Percentiles rank a stretch among this genome's conserved stretches.
phyloP scores from a whole-genome alignment of 2,888 invertebrate genomes.

The Luffia ferchaultella region DNA sequence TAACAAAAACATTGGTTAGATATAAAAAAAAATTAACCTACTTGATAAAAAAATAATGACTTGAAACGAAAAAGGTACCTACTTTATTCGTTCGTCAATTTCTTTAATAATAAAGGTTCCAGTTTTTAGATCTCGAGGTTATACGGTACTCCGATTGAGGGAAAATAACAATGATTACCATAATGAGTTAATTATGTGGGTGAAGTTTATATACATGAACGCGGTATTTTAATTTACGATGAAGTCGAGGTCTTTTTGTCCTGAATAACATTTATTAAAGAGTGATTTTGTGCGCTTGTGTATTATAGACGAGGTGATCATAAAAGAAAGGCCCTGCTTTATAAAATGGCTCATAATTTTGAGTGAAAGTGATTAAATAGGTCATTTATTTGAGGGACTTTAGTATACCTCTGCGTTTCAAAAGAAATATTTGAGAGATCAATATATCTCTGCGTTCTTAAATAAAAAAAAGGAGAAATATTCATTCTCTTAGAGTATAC shows the following conservation, averaged over 20 bases:
- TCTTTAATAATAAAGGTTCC: too few species aligned
- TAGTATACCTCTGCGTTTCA: too few species aligned
- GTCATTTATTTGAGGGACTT: neutral
- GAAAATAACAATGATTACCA: neutral
- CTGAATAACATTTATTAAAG: neutral
- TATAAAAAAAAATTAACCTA: too few species aligned
- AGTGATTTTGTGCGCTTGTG: neutral
- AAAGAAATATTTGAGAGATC: too few species aligned
- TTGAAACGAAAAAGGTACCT: too few species aligned
- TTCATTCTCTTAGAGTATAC: too few species aligned
- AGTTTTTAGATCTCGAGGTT: too few species aligned
- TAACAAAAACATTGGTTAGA: too few species aligned
- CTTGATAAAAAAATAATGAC: too few species aligned
- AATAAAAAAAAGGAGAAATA: too few species aligned
- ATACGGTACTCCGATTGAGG: neutral
- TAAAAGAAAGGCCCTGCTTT: neutral
- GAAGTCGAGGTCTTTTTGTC: neutral
- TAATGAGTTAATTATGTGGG: neutral
- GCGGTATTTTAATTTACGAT: neutral
- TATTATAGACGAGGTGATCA: neutral
- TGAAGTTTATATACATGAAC: neutral
- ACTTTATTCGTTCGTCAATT: too few species aligned
- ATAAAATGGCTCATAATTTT: neutral
- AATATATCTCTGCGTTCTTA: too few species aligned
- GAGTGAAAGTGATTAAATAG: neutral